These are phyloP conservation scores for Callinectes sapidus DNA, from an alignment of 2,888 invertebrate genomes.

Conservation along the genomic window DNA sequence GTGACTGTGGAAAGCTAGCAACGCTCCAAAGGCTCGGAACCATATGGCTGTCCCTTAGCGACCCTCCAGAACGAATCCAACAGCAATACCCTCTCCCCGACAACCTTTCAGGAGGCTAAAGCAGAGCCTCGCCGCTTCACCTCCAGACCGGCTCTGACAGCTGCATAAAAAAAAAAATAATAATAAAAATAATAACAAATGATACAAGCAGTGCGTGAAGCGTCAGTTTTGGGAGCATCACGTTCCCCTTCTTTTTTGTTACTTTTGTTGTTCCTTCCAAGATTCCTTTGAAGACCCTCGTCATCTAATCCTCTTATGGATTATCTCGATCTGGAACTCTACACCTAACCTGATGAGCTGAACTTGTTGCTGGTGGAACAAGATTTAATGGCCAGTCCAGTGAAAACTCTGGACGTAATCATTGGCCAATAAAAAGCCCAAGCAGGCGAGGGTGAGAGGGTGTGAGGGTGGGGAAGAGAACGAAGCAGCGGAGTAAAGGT, in stretches of 20 bases:
- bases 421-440: conserved; percentile 46
- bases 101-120: conserved; percentile 49
- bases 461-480: background rate
- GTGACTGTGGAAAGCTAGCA: conserved; percentile 41
- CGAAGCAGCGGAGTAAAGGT: conserved; percentile 21
- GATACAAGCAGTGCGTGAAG: conserved; percentile 46
- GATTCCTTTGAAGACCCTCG: background rate
- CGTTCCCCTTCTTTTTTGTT: background rate
- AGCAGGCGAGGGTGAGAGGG: background rate
- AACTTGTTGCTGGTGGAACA: background rate
- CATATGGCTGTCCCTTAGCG: conserved; percentile 53
- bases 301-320: background rate
- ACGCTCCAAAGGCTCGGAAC: conserved; percentile 46
- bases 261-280: background rate
- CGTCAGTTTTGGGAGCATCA: conserved; percentile 43
- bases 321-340: conserved; percentile 9
- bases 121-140: conserved; percentile 21
- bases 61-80: conserved; percentile 46
- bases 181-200: no score
- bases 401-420: conserved; percentile 43
- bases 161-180: conserved; percentile 42
- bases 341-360: conserved; percentile 38
- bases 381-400: conserved; percentile 34
- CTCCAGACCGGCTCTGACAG: background rate
- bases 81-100: background rate